Evolutionary conservation across 2,888 invertebrate genomes (phyloP), one percentile per base, ranked within the genome.

Genomic region (Laspeyria flexula): DNA sequence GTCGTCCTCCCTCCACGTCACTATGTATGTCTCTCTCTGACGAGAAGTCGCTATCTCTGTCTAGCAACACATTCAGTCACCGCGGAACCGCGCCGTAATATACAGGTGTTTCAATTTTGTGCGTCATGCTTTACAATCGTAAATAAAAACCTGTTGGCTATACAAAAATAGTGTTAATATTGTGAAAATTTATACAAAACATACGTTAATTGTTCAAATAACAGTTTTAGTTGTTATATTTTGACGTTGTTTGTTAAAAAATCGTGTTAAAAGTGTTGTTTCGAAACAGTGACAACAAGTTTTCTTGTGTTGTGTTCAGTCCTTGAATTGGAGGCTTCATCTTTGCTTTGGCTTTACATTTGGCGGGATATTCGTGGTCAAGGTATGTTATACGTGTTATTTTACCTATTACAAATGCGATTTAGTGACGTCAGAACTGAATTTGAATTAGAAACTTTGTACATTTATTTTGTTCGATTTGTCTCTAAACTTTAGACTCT

Each of bases 261-360:
- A 55, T 59, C 64, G 77, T 82, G 79, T 71, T 54, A 31, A 56
- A 79, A 74, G 79, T 74, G 70, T 83, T 72, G 73, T 88, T 81
- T 85, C 77, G 81, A 85, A 89, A 88, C 65, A 84, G 88, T 90
- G 88, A 86, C 83, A 84, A 81, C 81, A 84, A 88, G 71, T 86
- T 88, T 84, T 85, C 81, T 85, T 76, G 82, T 86, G 83, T 80
- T 81, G 79, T 83, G 83, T 75, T 72, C 76, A 73, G 82, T 86
- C 88, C 88, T 90, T 89, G 88, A 83, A 65, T 85, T 72, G 87
- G 87, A 92, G 90, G 90, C 88, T 92, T 84, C 83, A 79, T 69
- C 79, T 71, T 73, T 71, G 75, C 80, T 73, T 81, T 73, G 63
- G 72, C 74, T 21, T 21, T 7, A 25, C 62, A 68, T 81, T 81